A percentile compares a stretch with the other conserved stretches of the same genome.
Conservation (phyloP, 2,797 vertebrate genomes). For the Apogon talboti region DNA sequence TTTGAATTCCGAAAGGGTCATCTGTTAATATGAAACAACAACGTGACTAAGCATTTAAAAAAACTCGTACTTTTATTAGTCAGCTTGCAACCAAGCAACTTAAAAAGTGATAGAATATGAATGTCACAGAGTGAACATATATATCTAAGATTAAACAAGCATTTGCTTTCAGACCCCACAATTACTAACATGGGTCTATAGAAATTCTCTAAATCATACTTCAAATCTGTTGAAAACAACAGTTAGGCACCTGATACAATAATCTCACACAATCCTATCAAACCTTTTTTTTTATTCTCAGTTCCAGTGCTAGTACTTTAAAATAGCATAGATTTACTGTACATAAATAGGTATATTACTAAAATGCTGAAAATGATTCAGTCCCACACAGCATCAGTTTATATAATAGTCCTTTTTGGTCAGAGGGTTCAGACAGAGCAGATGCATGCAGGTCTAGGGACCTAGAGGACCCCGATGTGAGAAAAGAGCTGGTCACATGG, state of each 20-base stretch:
- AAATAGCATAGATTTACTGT: conserved; percentile 74
- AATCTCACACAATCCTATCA: conserved; percentile 38
- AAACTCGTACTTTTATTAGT: conserved; percentile 74
- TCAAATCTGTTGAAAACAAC: conserved; percentile 59
- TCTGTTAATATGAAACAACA: conserved; percentile 63
- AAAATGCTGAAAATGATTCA: conserved; percentile 59
- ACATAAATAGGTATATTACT: conserved; percentile 60
- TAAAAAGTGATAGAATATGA: conserved; percentile 71
- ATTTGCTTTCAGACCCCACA: conserved; percentile 50
- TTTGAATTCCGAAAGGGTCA: conserved; percentile 61
- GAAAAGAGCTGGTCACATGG: conserved; percentile 87
- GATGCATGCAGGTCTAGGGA: conserved; percentile 54
- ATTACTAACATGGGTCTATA: conserved; percentile 56
- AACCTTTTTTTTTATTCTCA: conserved; percentile 31
- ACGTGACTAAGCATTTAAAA: conserved; percentile 60
- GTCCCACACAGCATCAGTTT: conserved; percentile 51
- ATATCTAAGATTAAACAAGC: conserved; percentile 56
- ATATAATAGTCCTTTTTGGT: conserved; percentile 44
- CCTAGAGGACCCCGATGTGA: conserved; percentile 33
- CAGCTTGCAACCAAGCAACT: conserved; percentile 72
- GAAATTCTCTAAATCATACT: conserved; percentile 48
- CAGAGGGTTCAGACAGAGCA: conserved; percentile 16
- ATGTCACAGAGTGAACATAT: conserved; percentile 56
- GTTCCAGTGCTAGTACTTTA: conserved; percentile 47
- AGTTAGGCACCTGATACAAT: conserved; percentile 58